Evolutionary conservation across 2,888 invertebrate genomes (phyloP), one percentile per base, ranked within the genome.

Genomic region (Antheraea yamamai): DNA sequence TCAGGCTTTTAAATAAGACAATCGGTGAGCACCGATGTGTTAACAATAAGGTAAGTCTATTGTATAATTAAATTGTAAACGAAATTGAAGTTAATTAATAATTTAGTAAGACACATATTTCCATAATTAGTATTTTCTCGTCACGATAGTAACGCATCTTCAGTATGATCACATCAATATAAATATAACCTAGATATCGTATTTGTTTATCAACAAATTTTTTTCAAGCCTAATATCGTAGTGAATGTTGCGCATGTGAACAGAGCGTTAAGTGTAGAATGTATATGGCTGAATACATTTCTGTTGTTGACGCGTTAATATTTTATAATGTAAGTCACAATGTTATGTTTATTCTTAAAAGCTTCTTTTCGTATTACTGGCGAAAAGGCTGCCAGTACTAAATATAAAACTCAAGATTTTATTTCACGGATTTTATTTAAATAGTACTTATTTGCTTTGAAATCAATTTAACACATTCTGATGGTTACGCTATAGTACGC

Each of bases 241-340:
- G n/a, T 26, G 0, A 66, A 66, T 16, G 4, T 66, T 30, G 64
- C 30, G 26, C 30, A 18, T 66, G 64, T 66, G 16, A 16, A 26
- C 30, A 30, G 16, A 66, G 30, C 64, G 3, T 16, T 66, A 66
- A 14, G 18, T 30, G 6, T 64, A 64, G 64, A 61, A 39, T 73
- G 35, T 55, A 14, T 61, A 39, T 23, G 23, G 23, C 20, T 61
- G 10, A 73, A 73, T 61, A 61, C 35, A 74, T 68, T 58, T 70
- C 55, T 74, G 74, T 55, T 70, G n/a, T 16, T 74, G 74, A 70
- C 71, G 55, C n/a, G 52, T 51, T 35, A 52, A 74, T 71, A 71
- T 74, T 70, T 74, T 16, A 30, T 30, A 66, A 66, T 66, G 64
- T 66, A 74, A 70, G 52, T 71, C 8, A 18, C 12, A 58, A 58